Percentiles rank a stretch among this genome's conserved stretches.
These are phyloP conservation scores for Cariama cristata DNA, from an alignment of 2,113 vertebrate genomes.

Conservation along the genomic window DNA sequence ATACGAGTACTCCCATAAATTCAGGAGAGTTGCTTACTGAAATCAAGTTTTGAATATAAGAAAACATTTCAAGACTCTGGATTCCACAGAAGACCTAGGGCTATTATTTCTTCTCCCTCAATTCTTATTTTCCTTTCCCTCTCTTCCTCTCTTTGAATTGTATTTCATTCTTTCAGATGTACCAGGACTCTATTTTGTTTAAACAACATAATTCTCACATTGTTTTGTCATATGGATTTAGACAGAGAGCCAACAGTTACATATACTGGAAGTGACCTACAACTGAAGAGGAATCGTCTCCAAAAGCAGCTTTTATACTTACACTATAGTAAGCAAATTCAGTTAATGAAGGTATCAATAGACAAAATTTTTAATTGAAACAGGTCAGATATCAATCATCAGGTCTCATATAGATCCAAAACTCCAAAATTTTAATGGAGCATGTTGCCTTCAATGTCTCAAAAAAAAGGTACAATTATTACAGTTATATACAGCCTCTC, in stretches of 20 bases:
- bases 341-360: neutral
- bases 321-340: neutral
- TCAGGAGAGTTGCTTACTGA: neutral
- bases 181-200: neutral
- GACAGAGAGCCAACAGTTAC: neutral
- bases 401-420: neutral
- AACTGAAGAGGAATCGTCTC: neutral
- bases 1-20: neutral
- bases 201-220: neutral
- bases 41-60: neutral
- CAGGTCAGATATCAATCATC: neutral
- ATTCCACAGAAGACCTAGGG: neutral
- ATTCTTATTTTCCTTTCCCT: neutral
- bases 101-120: neutral
- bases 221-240: neutral
- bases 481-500: rapidly evolving
- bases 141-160: neutral
- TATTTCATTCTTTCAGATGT: neutral
- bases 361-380: neutral
- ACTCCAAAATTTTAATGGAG: neutral
- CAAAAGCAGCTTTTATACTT: neutral
- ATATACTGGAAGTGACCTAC: neutral
- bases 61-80: neutral
- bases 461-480: neutral
- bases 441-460: neutral